Conservation (phyloP, 2,888 invertebrate species). For the Parnassius apollo region DNA sequence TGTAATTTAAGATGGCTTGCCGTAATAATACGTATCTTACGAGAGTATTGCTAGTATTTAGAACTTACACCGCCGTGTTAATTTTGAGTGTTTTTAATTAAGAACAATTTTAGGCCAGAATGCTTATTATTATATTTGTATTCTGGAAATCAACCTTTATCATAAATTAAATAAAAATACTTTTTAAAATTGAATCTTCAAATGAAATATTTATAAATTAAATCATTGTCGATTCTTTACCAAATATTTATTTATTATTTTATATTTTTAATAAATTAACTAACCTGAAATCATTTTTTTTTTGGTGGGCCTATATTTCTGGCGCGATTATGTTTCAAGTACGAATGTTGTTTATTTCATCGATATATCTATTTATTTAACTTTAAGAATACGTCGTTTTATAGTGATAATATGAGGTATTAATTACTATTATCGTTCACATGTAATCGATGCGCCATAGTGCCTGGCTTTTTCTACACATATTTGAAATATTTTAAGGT, state of each 20-base stretch:
- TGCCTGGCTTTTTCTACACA: slow-evolving; percentile 54
- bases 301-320: slow-evolving; percentile 10
- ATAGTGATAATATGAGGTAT: slow-evolving; percentile 14
- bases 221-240: too few relatives aligned
- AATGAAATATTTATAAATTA: too few relatives aligned
- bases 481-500: slow-evolving; percentile 53
- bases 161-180: not conserved
- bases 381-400: slow-evolving; percentile 6
- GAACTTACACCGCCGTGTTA: too few relatives aligned
- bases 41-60: too few relatives aligned
- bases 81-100: too few relatives aligned
- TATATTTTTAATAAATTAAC: not conserved
- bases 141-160: too few relatives aligned
- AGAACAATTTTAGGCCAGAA: too few relatives aligned
- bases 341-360: slow-evolving; percentile 46
- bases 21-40: not conserved
- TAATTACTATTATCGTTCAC: slow-evolving; percentile 35
- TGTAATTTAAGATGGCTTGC: not conserved
- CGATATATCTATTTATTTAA: slow-evolving; percentile 28
- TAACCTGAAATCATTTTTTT: not conserved
- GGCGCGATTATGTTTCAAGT: slow-evolving; percentile 13
- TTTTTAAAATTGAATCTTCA: not conserved
- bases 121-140: too few relatives aligned
- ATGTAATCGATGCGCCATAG: slow-evolving; percentile 49
- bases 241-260: not conserved